A percentile compares a stretch with the other conserved stretches of the same genome.
These are phyloP conservation scores for Rhinoraja longicauda DNA, from an alignment of 2,797 vertebrate species.

Conservation along the genomic window DNA sequence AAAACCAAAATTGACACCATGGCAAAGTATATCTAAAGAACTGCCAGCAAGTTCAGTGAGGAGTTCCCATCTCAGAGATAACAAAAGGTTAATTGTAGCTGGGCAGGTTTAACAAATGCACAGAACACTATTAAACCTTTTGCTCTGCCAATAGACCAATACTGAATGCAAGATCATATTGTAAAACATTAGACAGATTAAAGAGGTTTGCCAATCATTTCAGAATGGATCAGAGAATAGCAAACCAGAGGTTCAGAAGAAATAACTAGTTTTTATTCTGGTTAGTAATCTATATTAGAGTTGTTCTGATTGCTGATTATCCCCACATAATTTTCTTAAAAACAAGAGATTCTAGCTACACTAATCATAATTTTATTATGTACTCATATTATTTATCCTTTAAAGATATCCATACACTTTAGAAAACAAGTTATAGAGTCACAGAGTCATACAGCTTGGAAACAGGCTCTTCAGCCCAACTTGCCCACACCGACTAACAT, in stretches of 20 bases:
- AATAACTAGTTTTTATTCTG: background rate
- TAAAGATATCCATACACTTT: background rate
- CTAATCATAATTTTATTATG: background rate
- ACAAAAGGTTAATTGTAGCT: background rate
- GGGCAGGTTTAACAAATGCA: background rate
- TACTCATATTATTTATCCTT: background rate
- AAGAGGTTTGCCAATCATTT: background rate
- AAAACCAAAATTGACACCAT: background rate
- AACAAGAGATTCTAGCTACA: background rate
- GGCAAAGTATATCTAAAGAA: background rate
- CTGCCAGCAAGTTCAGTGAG: background rate
- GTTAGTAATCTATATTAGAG: background rate
- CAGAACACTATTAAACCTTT: background rate
- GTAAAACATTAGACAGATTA: background rate
- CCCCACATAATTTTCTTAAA: background rate
- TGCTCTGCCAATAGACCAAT: background rate
- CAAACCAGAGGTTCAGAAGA: background rate
- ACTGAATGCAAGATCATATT: background rate
- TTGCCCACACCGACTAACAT: no score
- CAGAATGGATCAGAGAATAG: background rate
- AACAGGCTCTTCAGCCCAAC: no score
- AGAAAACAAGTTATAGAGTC: no score
- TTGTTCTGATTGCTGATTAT: background rate
- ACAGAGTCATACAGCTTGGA: no score
- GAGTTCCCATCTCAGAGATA: no score